Conservation (phyloP, 2,888 invertebrate genomes). For the Ophion obscuratus region DNA sequence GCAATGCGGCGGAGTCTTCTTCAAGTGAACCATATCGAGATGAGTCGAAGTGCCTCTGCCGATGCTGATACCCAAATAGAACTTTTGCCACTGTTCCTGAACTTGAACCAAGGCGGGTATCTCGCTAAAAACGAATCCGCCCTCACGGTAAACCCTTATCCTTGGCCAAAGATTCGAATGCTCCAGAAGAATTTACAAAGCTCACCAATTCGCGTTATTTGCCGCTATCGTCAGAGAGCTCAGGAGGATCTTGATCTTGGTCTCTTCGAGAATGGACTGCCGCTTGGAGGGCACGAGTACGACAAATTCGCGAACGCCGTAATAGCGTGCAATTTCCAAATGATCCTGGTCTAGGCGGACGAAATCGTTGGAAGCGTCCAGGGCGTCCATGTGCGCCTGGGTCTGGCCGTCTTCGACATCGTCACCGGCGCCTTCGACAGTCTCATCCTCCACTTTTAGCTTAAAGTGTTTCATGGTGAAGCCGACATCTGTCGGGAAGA, state of each 20-base stretch:
- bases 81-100: conserved; percentile 91
- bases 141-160: too few species aligned
- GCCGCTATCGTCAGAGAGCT: conserved; percentile 94
- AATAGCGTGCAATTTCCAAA: conserved; percentile 89
- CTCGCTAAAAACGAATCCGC: conserved; percentile 84
- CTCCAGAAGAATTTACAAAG: conserved; percentile 22
- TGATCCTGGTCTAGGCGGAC: conserved; percentile 82
- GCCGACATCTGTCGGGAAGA: conserved; percentile 68
- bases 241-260: conserved; percentile 90
- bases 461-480: conserved; percentile 81
- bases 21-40: conserved; percentile 95
- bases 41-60: conserved; percentile 91
- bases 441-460: conserved; percentile 74
- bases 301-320: conserved; percentile 93
- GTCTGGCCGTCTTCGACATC: conserved; percentile 76
- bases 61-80: conserved; percentile 92
- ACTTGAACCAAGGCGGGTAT: conserved; percentile 95
- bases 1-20: conserved; percentile 91
- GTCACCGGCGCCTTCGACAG: conserved; percentile 74
- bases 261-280: conserved; percentile 87
- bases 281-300: conserved; percentile 89
- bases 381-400: conserved; percentile 85
- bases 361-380: conserved; percentile 87
- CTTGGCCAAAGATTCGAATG: background rate
- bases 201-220: conserved; percentile 91